These are phyloP conservation scores for Colletes latitarsis DNA, from an alignment of 1,140 invertebrate genomes.

Conservation along the genomic window DNA sequence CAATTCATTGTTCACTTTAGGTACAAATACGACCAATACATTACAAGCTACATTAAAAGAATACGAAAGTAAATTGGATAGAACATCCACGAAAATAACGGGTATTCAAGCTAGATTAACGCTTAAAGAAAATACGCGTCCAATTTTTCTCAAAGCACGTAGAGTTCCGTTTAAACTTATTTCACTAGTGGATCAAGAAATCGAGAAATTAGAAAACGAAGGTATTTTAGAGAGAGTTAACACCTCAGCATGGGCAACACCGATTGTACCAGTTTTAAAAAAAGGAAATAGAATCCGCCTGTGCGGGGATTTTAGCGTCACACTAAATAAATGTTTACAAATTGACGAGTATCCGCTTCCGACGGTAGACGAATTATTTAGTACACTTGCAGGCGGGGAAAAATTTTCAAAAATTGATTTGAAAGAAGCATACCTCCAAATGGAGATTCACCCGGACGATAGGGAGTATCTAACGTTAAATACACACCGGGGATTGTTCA, in stretches of 20 bases:
- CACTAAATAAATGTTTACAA: conserved; percentile 15
- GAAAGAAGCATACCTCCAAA: conserved; percentile 37
- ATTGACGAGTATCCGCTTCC: conserved; percentile 25
- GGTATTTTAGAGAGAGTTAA: neutral
- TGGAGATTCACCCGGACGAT: conserved; percentile 31
- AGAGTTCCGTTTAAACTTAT: conserved; percentile 31
- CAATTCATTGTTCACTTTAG: neutral
- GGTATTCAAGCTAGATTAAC: conserved; percentile 21
- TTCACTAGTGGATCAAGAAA: conserved; percentile 12
- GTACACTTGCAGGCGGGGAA: neutral
- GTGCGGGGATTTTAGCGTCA: conserved; percentile 40
- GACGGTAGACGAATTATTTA: conserved; percentile 28
- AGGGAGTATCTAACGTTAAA: conserved; percentile 33
- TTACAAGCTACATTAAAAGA: neutral
- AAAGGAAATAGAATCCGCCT: conserved; percentile 12
- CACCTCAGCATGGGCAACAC: neutral
- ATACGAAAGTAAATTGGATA: neutral
- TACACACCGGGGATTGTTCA: conserved; percentile 49
- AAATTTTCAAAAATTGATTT: conserved; percentile 47
- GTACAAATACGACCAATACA: neutral
- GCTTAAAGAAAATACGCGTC: neutral
- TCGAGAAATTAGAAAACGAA: neutral
- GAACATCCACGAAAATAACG: neutral
- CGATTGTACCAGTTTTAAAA: conserved; percentile 26
- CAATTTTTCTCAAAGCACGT: conserved; percentile 26